phyloP scores from a whole-genome alignment of 2,888 invertebrate species.

The Miltochrista miniata region DNA sequence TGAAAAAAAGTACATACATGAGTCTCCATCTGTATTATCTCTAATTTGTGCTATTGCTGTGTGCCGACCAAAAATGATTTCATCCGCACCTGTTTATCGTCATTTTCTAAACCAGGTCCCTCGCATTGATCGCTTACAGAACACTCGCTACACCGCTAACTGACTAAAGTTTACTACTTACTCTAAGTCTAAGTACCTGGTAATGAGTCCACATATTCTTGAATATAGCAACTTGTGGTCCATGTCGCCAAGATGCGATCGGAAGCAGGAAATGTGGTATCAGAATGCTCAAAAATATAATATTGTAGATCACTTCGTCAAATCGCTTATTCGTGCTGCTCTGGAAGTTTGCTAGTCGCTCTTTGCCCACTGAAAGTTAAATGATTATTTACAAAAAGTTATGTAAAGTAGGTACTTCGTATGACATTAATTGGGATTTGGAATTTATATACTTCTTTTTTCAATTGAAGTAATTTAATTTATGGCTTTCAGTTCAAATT shows the following conservation, averaged over 20 bases:
- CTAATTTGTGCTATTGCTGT: too few relatives aligned
- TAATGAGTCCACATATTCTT: constrained; percentile 92
- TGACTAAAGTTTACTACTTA: too few relatives aligned
- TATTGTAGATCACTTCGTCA: constrained; percentile 89
- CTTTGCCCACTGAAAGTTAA: constrained; percentile 72
- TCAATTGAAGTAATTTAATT: constrained; percentile 21
- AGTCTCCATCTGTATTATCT: too few relatives aligned
- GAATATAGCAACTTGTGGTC: constrained; percentile 87
- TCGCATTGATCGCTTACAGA: too few relatives aligned
- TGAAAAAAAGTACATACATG: too few relatives aligned
- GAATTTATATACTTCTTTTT: constrained; percentile 4
- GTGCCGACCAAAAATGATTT: too few relatives aligned
- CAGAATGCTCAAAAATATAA: constrained; percentile 88
- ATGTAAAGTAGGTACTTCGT: constrained; percentile 13
- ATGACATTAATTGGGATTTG: constrained; percentile 11
- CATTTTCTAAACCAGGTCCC: too few relatives aligned
- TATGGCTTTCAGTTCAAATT: too few relatives aligned
- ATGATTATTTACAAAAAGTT: constrained; percentile 12
- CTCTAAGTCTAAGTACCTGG: constrained; percentile 72
- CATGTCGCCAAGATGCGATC: constrained; percentile 88
- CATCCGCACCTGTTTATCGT: too few relatives aligned
- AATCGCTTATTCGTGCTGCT: constrained; percentile 86
- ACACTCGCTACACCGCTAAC: too few relatives aligned
- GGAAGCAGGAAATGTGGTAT: constrained; percentile 88
- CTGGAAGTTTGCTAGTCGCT: constrained; percentile 81